A percentile compares a stretch with the other conserved stretches of the same genome.
These are phyloP conservation scores for Phania funesta DNA, from an alignment of 2,888 invertebrate species.

Conservation along the genomic window DNA sequence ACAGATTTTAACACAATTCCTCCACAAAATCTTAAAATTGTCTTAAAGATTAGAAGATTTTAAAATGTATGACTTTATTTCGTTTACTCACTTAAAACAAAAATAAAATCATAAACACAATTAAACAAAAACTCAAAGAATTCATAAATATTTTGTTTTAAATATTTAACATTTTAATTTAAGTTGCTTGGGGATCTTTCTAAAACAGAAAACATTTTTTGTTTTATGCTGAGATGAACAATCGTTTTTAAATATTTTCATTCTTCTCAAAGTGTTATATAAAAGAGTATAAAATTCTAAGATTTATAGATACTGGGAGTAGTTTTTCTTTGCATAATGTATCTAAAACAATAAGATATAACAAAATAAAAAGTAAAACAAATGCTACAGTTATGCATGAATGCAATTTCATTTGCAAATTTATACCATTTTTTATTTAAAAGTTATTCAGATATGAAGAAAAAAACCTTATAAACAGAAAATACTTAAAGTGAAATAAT, in stretches of 20 bases:
- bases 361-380: slow-evolving; percentile 21
- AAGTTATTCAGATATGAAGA: not conserved
- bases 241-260: not conserved
- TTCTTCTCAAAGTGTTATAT: not conserved
- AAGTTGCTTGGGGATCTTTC: not conserved
- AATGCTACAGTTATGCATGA: slow-evolving; percentile 45
- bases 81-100: not conserved
- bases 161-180: no score
- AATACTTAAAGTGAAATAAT: not conserved
- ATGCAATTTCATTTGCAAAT: slow-evolving; percentile 60
- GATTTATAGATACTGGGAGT: not conserved
- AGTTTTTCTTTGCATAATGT: not conserved
- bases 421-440: slow-evolving; percentile 55
- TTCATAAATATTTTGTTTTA: no score
- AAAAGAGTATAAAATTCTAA: not conserved
- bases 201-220: not conserved
- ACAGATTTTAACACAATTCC: no score
- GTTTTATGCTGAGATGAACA: slow-evolving; percentile 1
- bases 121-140: not conserved
- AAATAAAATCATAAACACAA: not conserved
- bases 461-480: not conserved
- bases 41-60: no score
- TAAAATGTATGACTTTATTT: no score
- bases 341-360: not conserved
- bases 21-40: no score